Evolutionary conservation across 2,888 invertebrate genomes (phyloP), one percentile per base, ranked within the genome.

Genomic region (Platypus cylindrus): DNA sequence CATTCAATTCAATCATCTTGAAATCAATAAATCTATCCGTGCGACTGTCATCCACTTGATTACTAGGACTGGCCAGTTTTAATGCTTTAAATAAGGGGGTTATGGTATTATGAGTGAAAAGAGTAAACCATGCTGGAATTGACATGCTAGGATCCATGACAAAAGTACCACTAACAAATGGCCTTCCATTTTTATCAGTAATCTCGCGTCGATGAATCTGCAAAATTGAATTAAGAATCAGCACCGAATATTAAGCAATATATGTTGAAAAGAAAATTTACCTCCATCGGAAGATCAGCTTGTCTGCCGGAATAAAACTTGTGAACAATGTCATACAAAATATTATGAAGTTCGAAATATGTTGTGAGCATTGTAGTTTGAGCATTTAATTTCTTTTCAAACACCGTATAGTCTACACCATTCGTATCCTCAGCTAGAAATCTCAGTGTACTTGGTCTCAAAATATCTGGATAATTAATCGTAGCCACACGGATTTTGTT

Each of bases 401-500:
- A 56, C 2, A 72, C 64, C 0, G 68, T 66, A 45, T 66, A 70
- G 5, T 66, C 57, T 8, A 53, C 53, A 13, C 65, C 69, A 28
- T 52, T 56, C 1, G 65, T 68, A 32, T 57, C 54, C 23, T 58
- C 51, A 1, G 68, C 65, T 23, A 71, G 47, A 17, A 54, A 51
- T 43, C 70, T 66, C 11, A 71, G 52, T 3, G 66, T 59, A 25
- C 58, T 53, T 2, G 56, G 50, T 30, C 66, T 48, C 0, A 60
- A 51, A 12, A 67, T 51, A n/a, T 56, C 56, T 1, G 72, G 70
- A 49, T 69, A 71, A 43, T 68, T 71, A 29, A 73, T 63, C 1
- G 70, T 67, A 1, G 67, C 65, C 12, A 72, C 60, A 39, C 62
- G 60, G 3, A 70, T 64, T 41, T 64, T 62, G 15, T 62, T 54